Percentiles rank a stretch among this genome's conserved stretches.
These are phyloP conservation scores for Argentina silus DNA, from an alignment of 2,797 vertebrate species.

Conservation along the genomic window DNA sequence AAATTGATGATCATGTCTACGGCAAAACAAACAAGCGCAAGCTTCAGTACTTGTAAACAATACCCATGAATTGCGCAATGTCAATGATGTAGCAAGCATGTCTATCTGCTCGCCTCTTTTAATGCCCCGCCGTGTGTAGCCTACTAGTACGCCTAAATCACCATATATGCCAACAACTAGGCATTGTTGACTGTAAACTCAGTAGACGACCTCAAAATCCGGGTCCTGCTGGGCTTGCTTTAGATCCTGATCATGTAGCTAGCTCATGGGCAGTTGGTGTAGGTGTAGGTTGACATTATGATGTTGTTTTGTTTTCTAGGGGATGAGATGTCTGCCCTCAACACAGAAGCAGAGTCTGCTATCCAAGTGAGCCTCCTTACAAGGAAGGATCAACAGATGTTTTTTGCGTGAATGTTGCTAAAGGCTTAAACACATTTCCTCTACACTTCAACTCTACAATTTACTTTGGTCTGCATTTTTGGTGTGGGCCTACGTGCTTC, in stretches of 20 bases:
- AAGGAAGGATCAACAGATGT: neutral
- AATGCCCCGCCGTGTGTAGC: too few species aligned
- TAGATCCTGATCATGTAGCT: neutral
- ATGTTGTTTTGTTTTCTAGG: slow-evolving; percentile 27
- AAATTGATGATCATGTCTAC: neutral
- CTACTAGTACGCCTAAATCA: too few species aligned
- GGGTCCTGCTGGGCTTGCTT: neutral
- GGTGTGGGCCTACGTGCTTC: slow-evolving; percentile 41
- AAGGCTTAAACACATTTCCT: neutral
- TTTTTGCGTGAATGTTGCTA: too few species aligned
- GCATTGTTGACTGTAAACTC: too few species aligned
- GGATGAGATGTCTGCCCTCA: slow-evolving; percentile 32
- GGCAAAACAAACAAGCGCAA: neutral
- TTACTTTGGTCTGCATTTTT: neutral
- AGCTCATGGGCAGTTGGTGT: neutral
- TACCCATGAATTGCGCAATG: neutral
- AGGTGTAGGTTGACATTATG: neutral
- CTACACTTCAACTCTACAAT: too few species aligned
- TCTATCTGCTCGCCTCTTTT: too few species aligned
- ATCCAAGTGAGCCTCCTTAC: slow-evolving; percentile 8
- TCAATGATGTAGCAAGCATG: too few species aligned
- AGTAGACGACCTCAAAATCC: neutral
- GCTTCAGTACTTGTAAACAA: neutral
- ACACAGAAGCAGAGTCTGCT: slow-evolving; percentile 25
- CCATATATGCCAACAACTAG: too few species aligned